A percentile compares a stretch with the other conserved stretches of the same genome.
phyloP scores from a whole-genome alignment of 2,113 vertebrate genomes.

The Emydura subglobosa region DNA sequence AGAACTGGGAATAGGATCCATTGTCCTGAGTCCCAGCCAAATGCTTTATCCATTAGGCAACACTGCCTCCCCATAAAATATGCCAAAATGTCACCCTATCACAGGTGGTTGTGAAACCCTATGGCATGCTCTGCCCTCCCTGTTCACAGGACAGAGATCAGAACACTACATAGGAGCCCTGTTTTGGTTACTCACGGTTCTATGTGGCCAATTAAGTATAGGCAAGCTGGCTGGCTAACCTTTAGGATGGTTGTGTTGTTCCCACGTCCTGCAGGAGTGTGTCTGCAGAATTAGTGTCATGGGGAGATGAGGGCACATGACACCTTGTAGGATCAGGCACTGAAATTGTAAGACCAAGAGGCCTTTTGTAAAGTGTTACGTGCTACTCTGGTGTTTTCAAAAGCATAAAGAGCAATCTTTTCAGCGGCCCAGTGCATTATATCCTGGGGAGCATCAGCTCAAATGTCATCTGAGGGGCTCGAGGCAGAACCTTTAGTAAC shows the following conservation, averaged over 20 bases:
- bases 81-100: background rate
- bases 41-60: background rate
- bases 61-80: background rate
- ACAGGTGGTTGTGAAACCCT: background rate
- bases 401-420: background rate
- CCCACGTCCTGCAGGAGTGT: background rate
- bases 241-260: background rate
- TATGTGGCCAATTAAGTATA: background rate
- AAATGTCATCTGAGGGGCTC: fast-evolving
- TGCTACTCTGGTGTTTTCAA: fast-evolving
- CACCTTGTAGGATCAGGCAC: background rate
- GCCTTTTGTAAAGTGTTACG: background rate
- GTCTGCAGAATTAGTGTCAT: background rate
- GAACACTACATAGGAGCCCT: background rate
- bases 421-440: fast-evolving
- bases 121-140: too few species aligned
- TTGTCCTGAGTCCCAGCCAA: too few species aligned
- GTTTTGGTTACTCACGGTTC: background rate
- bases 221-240: background rate
- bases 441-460: fast-evolving
- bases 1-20: background rate
- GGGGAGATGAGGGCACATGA: background rate
- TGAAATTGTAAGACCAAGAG: background rate
- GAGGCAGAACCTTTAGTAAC: background rate
- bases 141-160: background rate